Conservation (phyloP, 2,113 vertebrate species). For the Mola mola region DNA sequence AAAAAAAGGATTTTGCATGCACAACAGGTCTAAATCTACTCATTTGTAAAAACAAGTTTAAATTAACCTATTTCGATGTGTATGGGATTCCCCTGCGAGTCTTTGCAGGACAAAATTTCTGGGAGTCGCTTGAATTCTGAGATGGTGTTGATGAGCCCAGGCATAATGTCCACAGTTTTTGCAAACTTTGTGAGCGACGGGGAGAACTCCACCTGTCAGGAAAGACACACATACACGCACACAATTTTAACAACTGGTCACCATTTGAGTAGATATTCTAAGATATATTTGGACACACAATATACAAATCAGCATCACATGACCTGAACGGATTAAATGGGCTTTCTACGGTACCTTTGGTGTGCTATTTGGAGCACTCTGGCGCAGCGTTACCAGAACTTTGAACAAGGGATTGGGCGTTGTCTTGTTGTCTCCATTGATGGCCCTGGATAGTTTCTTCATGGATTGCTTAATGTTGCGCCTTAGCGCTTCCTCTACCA, state of each 20-base stretch:
- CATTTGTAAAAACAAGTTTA: background rate
- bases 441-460: slow-evolving; percentile 85
- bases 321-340: background rate
- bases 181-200: slow-evolving; percentile 83
- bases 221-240: slow-evolving; percentile 17
- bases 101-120: slow-evolving; percentile 76
- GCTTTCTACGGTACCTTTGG: slow-evolving; percentile 74
- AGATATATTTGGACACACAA: background rate
- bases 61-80: slow-evolving; percentile 78
- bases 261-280: background rate
- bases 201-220: slow-evolving; percentile 85
- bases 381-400: slow-evolving; percentile 82
- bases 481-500: slow-evolving; percentile 86
- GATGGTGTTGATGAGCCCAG: slow-evolving; percentile 83
- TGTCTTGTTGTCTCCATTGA: slow-evolving; percentile 81
- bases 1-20: too few relatives aligned
- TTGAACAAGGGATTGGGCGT: slow-evolving; percentile 82
- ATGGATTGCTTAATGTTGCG: slow-evolving; percentile 86
- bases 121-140: slow-evolving; percentile 85
- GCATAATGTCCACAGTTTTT: slow-evolving; percentile 60
- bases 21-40: too few relatives aligned
- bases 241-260: background rate
- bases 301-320: background rate
- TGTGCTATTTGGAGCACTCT: slow-evolving; percentile 55
- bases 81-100: slow-evolving; percentile 75